Evolutionary conservation across 2,113 vertebrate species (phyloP), one percentile per base, ranked within the genome.

Genomic region (Synchiropus splendidus): DNA sequence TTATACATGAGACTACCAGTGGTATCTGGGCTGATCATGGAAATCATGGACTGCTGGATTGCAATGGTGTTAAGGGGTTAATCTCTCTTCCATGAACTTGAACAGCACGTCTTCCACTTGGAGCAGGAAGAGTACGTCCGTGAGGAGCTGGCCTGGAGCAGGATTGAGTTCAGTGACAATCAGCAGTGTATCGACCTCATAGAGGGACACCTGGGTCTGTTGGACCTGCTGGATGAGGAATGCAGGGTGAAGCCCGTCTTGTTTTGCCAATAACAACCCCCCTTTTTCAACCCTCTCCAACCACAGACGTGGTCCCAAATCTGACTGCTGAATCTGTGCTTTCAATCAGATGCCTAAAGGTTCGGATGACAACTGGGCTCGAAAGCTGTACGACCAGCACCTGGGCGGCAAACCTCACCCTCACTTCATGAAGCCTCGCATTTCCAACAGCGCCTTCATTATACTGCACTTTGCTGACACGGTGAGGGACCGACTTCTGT

Each of bases 201-300:
- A 0, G 83, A 90, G 63, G 86, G 78, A 11, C 67, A 39, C 0
- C 79, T 85, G 10, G 86, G 87, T 16, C 62, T 88, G 45, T 83
- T 89, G 31, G 83, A 88, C 42, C 79, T 90, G 54, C 54, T 89
- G 36, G 88, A 88, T 3, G 88, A 88, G 58, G 87, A 89, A 66
- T 84, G 88, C 61, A 74, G 70, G 78, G 85, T 85, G 12, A 51
- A 76, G 61, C 11, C 11, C 11, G 2, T 5, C n/a, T 2, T 14
- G 15, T 35, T 8, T 27, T 4, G 21, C n/a, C n/a, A n/a, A n/a
- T n/a, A n/a, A n/a, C n/a, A n/a, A n/a, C n/a, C n/a, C n/a, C n/a
- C n/a, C n/a, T n/a, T n/a, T n/a, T n/a, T n/a, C n/a, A 27, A 27
- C 21, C 21, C 8, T 27, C 21, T 27, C 21, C 21, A 27, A 27